phyloP scores from a whole-genome alignment of 1,140 invertebrate genomes.

The Whitmania pigra region DNA sequence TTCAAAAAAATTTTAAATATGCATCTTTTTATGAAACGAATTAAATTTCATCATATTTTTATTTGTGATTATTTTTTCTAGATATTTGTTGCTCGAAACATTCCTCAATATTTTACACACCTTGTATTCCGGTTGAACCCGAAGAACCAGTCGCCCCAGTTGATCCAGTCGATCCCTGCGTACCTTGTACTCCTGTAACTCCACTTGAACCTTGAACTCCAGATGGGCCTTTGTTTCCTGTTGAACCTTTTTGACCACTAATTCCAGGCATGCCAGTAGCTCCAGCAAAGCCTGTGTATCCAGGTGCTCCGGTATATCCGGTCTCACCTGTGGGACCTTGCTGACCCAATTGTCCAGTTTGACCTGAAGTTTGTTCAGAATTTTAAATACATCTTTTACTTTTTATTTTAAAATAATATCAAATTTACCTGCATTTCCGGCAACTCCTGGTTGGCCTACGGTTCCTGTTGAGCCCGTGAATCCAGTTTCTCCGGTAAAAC shows the following conservation, averaged over 20 bases:
- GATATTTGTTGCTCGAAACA: neutral
- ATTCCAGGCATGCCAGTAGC: neutral
- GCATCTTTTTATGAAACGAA: slow-evolving; percentile 12
- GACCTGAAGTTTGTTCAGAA: slow-evolving; percentile 7
- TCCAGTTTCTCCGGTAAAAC: slow-evolving; percentile 18
- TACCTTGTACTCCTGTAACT: neutral
- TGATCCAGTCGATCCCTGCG: slow-evolving; percentile 5
- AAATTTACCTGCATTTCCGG: slow-evolving; percentile 10
- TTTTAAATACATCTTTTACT: neutral
- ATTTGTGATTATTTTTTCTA: neutral
- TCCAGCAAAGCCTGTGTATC: neutral
- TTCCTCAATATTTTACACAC: neutral
- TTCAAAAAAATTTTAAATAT: slow-evolving; percentile 2
- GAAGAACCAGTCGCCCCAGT: slow-evolving; percentile 3
- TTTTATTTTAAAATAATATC: no score
- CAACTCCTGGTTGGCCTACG: slow-evolving; percentile 19
- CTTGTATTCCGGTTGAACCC: neutral
- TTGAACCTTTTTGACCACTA: slow-evolving; percentile 12
- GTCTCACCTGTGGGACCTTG: slow-evolving; percentile 10
- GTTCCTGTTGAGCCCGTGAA: neutral
- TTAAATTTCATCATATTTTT: neutral
- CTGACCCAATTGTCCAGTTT: slow-evolving; percentile 17
- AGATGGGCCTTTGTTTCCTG: slow-evolving; percentile 17
- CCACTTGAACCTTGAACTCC: slow-evolving; percentile 19
- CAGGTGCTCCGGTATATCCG: neutral